Conservation (phyloP, 2,797 vertebrate genomes). For the Tinamus major region DNA sequence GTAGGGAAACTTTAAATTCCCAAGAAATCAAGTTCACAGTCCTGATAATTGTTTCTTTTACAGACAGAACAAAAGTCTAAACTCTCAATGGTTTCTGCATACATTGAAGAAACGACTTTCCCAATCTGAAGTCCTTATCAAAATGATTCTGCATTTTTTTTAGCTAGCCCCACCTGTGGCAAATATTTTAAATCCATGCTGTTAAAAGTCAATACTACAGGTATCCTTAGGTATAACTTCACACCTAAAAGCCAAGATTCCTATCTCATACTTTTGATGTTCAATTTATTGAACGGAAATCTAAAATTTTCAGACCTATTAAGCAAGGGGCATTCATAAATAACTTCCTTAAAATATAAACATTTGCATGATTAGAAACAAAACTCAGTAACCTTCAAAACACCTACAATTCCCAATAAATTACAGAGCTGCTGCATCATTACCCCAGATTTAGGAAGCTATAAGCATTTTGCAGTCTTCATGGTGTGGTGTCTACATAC, state of each 20-base stretch:
- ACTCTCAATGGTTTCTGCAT: background rate
- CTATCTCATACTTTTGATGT: background rate
- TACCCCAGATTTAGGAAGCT: background rate
- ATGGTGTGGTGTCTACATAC: rapidly evolving
- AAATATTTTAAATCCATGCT: too few species aligned
- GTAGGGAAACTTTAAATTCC: background rate
- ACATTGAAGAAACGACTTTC: background rate
- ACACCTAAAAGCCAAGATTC: background rate
- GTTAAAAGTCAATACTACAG: background rate
- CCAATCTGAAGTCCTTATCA: background rate
- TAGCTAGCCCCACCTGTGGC: background rate
- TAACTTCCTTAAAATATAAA: background rate
- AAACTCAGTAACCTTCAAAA: background rate
- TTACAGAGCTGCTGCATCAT: background rate
- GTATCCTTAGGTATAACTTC: background rate
- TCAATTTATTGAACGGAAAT: background rate
- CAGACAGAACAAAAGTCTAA: background rate
- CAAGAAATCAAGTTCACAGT: background rate
- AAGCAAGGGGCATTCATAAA: background rate
- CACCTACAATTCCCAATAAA: background rate
- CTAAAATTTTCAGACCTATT: background rate
- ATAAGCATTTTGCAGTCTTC: background rate
- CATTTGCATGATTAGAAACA: background rate
- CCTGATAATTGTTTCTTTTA: background rate
- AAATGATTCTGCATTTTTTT: background rate